Evolutionary conservation across 2,888 invertebrate genomes (phyloP).

Genomic region (Agrotis clavis): DNA sequence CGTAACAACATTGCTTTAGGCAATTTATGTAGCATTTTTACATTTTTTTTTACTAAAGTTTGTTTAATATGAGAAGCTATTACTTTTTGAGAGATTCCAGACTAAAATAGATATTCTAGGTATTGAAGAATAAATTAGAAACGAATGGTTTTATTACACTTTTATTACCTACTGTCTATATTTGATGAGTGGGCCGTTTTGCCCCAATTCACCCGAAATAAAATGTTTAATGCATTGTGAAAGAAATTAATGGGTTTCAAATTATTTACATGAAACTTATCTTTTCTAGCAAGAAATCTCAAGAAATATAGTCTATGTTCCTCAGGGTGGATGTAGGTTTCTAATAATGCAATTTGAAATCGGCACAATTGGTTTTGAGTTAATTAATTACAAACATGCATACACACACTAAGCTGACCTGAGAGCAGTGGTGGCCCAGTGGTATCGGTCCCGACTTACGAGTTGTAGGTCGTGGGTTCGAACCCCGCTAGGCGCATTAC

Average conservation of each 20-base stretch:
- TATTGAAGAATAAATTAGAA: conserved; percentile 18
- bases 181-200: conserved; percentile 20
- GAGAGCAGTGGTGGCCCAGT: too few relatives aligned
- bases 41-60: conserved; percentile 35
- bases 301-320: too few relatives aligned
- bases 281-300: too few relatives aligned
- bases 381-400: too few relatives aligned
- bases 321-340: too few relatives aligned
- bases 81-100: conserved; percentile 24
- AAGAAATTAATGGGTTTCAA: neutral
- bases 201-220: conserved; percentile 13
- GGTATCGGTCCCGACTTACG: too few relatives aligned
- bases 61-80: conserved; percentile 31
- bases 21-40: conserved; percentile 56
- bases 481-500: too few relatives aligned
- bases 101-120: conserved; percentile 21
- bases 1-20: conserved; percentile 62
- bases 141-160: conserved; percentile 22
- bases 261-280: too few relatives aligned
- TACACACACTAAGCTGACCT: too few relatives aligned
- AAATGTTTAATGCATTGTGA: neutral
- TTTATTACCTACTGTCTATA: conserved; percentile 16
- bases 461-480: too few relatives aligned
- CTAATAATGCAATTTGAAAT: too few relatives aligned
- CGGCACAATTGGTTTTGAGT: too few relatives aligned